Conservation (phyloP, 2,888 invertebrate genomes). For the Anthophora plumipes region DNA sequence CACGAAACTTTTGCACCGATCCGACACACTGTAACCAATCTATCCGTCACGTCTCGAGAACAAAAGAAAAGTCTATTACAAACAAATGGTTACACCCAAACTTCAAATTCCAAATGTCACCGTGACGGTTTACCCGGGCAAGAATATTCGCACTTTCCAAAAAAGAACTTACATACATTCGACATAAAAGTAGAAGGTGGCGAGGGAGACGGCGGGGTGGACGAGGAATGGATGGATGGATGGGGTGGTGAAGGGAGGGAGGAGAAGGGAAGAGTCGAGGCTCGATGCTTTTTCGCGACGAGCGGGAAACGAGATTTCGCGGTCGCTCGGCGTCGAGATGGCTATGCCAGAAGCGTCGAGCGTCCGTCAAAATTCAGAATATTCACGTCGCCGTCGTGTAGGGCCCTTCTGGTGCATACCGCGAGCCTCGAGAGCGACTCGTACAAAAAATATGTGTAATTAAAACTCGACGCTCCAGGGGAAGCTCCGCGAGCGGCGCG, state of each 20-base stretch:
- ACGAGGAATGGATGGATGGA: no score
- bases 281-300: constrained; percentile 34
- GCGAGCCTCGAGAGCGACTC: constrained; percentile 57
- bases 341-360: constrained; percentile 61
- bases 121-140: no score
- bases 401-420: constrained; percentile 51
- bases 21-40: no score
- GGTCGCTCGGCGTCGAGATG: constrained; percentile 61
- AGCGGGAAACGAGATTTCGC: constrained; percentile 52
- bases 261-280: neutral
- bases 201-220: neutral
- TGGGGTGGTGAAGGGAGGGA: no score
- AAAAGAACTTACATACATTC: no score
- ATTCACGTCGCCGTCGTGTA: constrained; percentile 63
- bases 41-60: no score
- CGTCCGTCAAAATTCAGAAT: constrained; percentile 65
- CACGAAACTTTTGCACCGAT: no score
- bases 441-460: constrained; percentile 75
- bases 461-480: constrained; percentile 74
- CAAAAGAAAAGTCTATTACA: no score
- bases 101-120: no score
- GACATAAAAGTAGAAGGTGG: neutral
- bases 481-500: constrained; percentile 51
- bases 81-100: no score
- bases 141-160: no score